Conservation (phyloP, 2,797 vertebrate genomes). For the Xiphorhynchus erythropygius region DNA sequence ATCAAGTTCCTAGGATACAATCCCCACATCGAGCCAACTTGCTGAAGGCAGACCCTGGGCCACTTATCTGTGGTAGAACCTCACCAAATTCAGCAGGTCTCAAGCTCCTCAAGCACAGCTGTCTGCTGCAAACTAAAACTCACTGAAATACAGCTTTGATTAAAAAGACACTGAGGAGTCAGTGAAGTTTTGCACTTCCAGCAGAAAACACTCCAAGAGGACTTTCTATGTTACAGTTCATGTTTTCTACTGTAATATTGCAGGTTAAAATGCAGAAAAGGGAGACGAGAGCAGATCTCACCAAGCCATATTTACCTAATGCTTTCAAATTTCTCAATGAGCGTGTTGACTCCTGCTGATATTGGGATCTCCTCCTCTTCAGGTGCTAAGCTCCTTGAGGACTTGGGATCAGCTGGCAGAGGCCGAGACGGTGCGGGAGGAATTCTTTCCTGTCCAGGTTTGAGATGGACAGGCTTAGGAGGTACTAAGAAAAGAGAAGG, state of each 20-base stretch:
- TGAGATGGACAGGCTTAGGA: constrained; percentile 87
- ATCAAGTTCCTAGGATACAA: background rate
- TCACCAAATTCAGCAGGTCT: background rate
- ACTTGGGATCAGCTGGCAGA: constrained; percentile 81
- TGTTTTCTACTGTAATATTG: background rate
- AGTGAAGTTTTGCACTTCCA: background rate
- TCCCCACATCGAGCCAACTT: background rate
- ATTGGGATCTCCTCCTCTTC: constrained; percentile 67
- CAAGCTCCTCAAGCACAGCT: background rate
- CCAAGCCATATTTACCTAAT: constrained; percentile 77
- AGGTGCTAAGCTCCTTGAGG: constrained; percentile 40
- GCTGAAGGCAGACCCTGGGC: background rate
- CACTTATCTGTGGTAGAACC: background rate
- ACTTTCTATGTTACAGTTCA: background rate
- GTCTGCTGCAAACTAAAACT: background rate
- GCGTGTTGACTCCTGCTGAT: constrained; percentile 79
- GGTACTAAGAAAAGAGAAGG: constrained; percentile 78
- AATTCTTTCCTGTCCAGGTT: constrained; percentile 85
- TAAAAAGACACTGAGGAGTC: background rate
- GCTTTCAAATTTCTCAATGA: constrained; percentile 85
- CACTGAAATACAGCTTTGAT: background rate
- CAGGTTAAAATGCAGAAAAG: background rate
- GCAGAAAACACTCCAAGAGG: background rate
- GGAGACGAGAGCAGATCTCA: background rate
- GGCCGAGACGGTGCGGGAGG: constrained; percentile 83